A percentile compares a stretch with the other conserved stretches of the same genome.
Conservation (phyloP, 92 coral and sea anemone genomes). For the Porites divaricata region DNA sequence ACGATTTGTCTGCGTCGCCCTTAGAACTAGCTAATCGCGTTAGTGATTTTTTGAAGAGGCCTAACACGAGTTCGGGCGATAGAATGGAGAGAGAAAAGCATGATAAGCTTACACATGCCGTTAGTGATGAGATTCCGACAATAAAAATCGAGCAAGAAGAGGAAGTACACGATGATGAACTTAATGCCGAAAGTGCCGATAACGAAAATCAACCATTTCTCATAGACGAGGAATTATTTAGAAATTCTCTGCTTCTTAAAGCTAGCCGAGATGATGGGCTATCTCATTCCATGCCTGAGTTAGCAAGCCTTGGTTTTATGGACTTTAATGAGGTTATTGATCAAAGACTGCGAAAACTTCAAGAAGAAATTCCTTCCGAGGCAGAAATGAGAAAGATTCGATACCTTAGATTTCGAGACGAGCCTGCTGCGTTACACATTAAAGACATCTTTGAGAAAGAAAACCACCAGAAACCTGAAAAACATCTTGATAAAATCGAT, state of each 20-base stretch:
- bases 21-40: constrained; percentile 53
- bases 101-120: not conserved
- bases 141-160: constrained; percentile 23
- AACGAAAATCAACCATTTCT: constrained; percentile 25
- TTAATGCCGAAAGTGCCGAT: constrained; percentile 17
- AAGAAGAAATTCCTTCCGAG: constrained; percentile 78
- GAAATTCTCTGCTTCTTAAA: constrained; percentile 70
- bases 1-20: constrained; percentile 11
- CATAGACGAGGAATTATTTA: constrained; percentile 58
- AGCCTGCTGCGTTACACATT: constrained; percentile 56
- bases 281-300: constrained; percentile 69
- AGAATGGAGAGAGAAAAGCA: not conserved
- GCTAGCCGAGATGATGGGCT: constrained; percentile 64
- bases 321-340: constrained; percentile 88
- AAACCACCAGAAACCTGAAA: not conserved
- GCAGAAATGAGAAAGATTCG: constrained; percentile 87
- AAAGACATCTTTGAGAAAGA: constrained; percentile 75
- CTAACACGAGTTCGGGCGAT: constrained; percentile 51
- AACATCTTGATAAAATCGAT: constrained; percentile 35
- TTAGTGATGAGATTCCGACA: constrained; percentile 7
- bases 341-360: constrained; percentile 60
- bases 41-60: constrained; percentile 60
- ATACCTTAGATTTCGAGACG: constrained; percentile 76
- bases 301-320: constrained; percentile 84
- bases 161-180: not conserved